Percentiles rank a stretch among this genome's conserved stretches.
phyloP scores from a whole-genome alignment of 1,140 invertebrate species.

The Aporrectodea caliginosa region DNA sequence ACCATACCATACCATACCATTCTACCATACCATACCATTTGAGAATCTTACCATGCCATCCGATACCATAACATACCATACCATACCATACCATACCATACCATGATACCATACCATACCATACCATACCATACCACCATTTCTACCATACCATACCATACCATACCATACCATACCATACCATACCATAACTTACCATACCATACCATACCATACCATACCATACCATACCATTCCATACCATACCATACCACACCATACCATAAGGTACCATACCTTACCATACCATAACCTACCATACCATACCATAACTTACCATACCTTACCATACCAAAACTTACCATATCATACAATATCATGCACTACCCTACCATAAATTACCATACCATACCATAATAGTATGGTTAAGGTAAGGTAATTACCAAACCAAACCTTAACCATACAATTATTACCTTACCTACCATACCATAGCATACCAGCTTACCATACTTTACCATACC shows the following conservation, averaged over 20 bases:
- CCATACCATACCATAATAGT: constrained; percentile 35
- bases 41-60: background rate
- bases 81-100: constrained; percentile 7
- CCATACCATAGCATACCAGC: constrained; percentile 36
- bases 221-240: constrained; percentile 37
- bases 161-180: constrained; percentile 36
- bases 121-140: constrained; percentile 31
- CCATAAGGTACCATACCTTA: too few relatives aligned
- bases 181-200: too few relatives aligned
- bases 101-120: background rate
- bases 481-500: constrained; percentile 34
- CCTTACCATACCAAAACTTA: too few relatives aligned
- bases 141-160: constrained; percentile 35
- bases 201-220: constrained; percentile 38
- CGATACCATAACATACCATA: too few relatives aligned
- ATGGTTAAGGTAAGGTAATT: background rate
- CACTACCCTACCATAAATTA: too few relatives aligned
- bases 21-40: background rate
- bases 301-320: too few relatives aligned
- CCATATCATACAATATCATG: too few relatives aligned
- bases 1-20: background rate
- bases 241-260: too few relatives aligned
- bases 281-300: too few relatives aligned
- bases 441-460: constrained; percentile 35
- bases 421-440: constrained; percentile 34